Base-by-base conservation (phyloP, 2,113 vertebrate genomes). In the Campylomormyrus tamandua region DNA sequence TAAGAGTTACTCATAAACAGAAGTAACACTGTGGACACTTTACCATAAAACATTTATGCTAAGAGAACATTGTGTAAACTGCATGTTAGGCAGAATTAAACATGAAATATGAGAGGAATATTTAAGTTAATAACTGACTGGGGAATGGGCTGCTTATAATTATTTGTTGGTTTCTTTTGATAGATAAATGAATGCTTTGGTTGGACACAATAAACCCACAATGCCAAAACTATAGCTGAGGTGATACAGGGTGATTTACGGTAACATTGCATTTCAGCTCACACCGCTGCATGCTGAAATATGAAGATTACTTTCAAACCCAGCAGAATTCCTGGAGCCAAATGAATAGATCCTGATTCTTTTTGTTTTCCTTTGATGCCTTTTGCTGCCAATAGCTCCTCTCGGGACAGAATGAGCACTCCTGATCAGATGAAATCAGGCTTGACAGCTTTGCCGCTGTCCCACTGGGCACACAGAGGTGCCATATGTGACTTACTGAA, bases 401-500 rank as follows among this genome's bases (percentile, higher is more conserved):
- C 58, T 46, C 10, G n/a, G 88, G 58, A 74, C 31, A 45, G 53
- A 62, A 56, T 39, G 53, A 62, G 53, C 87, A 24, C 52, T 58
- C 87, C 56, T 62, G 31, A 45, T 88, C 62, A 45, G 88, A 89
- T 49, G 62, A 89, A 50, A 89, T 89, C 58, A 49, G 27, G 66
- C 88, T 62, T 49, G 62, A 70, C 88, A 77, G 88, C 58, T 74
- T 39, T 74, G 35, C 87, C 0, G 87, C 62, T 49, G 62, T 50
- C 88, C 88, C 58, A 74, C 88, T 19, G 88, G 42, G 88, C 48
- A 50, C 62, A 48, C 56, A 62, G 88, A 31, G 56, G 88, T 46
- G 88, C 88, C 88, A 89, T 74, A 74, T 89, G 88, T 52, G 88
- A 46, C 87, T 88, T 49, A 88, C 21, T 27, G 87, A 74, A 74